Evolutionary conservation across 2,888 invertebrate species (phyloP), one percentile per base, ranked within the genome.

Genomic region (Drosophila diplacantha): DNA sequence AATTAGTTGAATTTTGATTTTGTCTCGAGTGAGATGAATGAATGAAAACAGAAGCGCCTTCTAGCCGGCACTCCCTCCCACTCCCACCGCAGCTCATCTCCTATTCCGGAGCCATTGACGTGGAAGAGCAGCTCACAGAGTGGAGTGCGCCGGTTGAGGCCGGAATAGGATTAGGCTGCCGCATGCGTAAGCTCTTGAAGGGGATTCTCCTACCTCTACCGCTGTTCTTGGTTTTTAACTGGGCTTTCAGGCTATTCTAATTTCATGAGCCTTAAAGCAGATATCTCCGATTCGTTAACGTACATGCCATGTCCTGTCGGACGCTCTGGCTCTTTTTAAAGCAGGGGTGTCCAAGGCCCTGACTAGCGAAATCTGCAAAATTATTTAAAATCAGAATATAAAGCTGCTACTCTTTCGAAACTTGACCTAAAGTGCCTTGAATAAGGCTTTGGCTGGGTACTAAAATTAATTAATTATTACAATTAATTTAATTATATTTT

Each of bases 1-100:
- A 80, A 80, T 80, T 80, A 80, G 80, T 76, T 79, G 75, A 81
- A 78, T 80, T 80, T 72, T 81, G 79, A 78, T 74, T 81, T 72
- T 65, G 71, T 57, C 70, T 65, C 80, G 59, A 76, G 68, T 76
- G 77, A 53, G 63, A 34, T 54, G 63, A 73, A 61, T 62, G 70
- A 66, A 61, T 56, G 57, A 56, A 46, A 55, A 50, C 64, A 49
- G 50, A 34, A 67, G 65, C 67, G 59, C 68, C 74, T 67, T 60
- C 70, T 59, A 65, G 71, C 37, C 20, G 22, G 43, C 31, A 20
- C 29, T n/a, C 20, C 22, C n/a, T 34, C 5, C 52, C 24, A 24
- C 7, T 22, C 12, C 5, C 26, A 18, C 26, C 26, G 7, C 43
- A 12, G 5, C 44, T 32, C 38, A 29, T 32, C 57, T 18, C 22